These are phyloP conservation scores for Amphimedon queenslandica DNA, from an alignment of 37 sponge, comb jelly and placozoan species.

Conservation along the genomic window DNA sequence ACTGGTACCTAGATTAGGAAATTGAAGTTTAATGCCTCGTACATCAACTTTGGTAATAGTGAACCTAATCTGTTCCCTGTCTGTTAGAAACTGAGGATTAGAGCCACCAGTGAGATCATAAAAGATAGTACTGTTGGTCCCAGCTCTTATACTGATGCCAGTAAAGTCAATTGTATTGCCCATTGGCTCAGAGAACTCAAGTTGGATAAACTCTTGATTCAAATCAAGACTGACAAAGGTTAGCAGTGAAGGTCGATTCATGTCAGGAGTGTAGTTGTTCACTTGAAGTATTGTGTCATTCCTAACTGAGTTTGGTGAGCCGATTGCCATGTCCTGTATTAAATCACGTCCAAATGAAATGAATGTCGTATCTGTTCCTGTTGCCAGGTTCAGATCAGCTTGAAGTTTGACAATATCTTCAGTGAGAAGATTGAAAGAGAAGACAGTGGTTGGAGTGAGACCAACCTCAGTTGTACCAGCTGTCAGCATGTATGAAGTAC, in stretches of 20 bases:
- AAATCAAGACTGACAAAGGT: constrained; percentile 63
- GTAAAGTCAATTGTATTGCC: constrained; percentile 61
- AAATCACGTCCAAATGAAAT: constrained; percentile 45
- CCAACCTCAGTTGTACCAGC: constrained; percentile 33
- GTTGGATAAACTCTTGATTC: constrained; percentile 49
- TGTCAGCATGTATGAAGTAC: constrained; percentile 32
- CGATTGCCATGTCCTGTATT: constrained; percentile 70
- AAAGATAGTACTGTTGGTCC: constrained; percentile 6
- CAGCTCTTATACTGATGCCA: constrained; percentile 52
- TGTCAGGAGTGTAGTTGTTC: constrained; percentile 58
- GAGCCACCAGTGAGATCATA: constrained; percentile 62
- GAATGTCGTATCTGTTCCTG: constrained; percentile 35
- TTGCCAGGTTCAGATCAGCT: constrained; percentile 71
- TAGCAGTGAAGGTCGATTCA: constrained; percentile 38
- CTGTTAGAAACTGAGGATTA: constrained; percentile 17
- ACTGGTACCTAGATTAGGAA: constrained; percentile 48
- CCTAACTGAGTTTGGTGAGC: constrained; percentile 19
- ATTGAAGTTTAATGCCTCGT: constrained; percentile 60
- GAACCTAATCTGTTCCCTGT: constrained; percentile 46
- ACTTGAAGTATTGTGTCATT: constrained; percentile 24
- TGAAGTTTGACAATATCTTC: constrained; percentile 44
- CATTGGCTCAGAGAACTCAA: constrained; percentile 80
- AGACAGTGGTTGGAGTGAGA: constrained; percentile 7
- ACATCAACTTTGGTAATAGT: constrained; percentile 69
- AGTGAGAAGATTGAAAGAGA: constrained; percentile 38